Evolutionary conservation across 2,888 invertebrate genomes (phyloP), one percentile per base, ranked within the genome.

Genomic region (Clostera curtula): DNA sequence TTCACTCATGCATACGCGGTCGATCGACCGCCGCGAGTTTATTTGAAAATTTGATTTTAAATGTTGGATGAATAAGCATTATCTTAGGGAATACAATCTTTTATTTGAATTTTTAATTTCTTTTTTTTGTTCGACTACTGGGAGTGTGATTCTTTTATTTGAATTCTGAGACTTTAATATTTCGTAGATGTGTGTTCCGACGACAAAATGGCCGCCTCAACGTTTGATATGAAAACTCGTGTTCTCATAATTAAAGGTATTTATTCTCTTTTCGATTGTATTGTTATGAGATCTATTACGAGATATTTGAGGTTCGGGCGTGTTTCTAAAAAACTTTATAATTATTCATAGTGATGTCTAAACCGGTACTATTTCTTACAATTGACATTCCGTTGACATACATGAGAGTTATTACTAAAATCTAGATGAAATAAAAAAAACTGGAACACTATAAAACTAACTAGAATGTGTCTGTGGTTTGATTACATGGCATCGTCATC

Each of bases 41-140:
- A 82, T 79, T 79, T 75, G 73, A 79, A 82, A 83, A 80, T 77
- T 82, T 77, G 77, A 79, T 82, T 83, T 83, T 82, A 80, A 82
- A 83, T 79, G 71, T 82, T 77, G 82, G 77, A 83, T 83, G 83
- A 83, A 79, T 80, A 83, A 80, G 83, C 83, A 82, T 82, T 80
- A 79, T 82, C 76, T 77, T 74, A 75, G 56, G 75, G 74, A 77
- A 77, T 77, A 72, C 69, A 67, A 73, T 79, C 75, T 73, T 79
- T 77, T 79, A 77, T 77, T 77, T 76, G 70, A 71, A 74, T 76
- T 75, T 74, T 83, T 75, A 75, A 79, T 77, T 77, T 72, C 66
- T 74, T 79, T 79, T 75, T 79, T 72, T 52, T 36, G 40, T 50
- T 58, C 59, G 71, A 72, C 77, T 79, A 75, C 75, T 66, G 68